A percentile compares a stretch with the other conserved stretches of the same genome.
Evolutionary conservation across 2,113 vertebrate species (phyloP).

Genomic region (Pampusana beccarii): DNA sequence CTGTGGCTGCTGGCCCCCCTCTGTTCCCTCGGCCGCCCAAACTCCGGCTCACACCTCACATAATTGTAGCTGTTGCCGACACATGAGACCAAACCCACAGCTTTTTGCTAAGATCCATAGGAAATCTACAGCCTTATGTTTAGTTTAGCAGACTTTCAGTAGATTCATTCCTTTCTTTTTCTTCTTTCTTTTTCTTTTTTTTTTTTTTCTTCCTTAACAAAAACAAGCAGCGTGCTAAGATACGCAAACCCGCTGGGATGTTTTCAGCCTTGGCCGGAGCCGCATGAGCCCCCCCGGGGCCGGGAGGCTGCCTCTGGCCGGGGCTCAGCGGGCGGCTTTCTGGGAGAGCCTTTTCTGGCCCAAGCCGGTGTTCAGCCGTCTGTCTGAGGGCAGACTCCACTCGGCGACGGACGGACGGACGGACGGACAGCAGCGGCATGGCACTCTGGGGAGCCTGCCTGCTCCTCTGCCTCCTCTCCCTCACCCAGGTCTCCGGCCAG

Average conservation of each 20-base stretch:
- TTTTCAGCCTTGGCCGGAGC: neutral
- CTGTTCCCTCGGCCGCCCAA: neutral
- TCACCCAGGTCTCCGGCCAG: constrained; percentile 72
- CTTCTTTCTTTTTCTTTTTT: neutral
- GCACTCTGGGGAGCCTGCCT: constrained; percentile 73
- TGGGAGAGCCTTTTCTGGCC: constrained; percentile 66
- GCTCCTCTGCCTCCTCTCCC: constrained; percentile 53
- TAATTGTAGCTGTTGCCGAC: neutral
- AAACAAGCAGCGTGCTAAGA: neutral
- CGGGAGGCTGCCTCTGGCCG: constrained; percentile 29
- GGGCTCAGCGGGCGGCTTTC: constrained; percentile 22
- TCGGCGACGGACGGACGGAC: neutral
- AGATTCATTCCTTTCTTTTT: neutral
- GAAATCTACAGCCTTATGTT: neutral
- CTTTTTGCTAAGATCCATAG: neutral
- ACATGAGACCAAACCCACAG: neutral
- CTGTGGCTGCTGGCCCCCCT: neutral
- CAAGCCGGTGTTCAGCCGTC: constrained; percentile 2
- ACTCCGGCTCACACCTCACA: neutral
- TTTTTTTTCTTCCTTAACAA: too few species aligned
- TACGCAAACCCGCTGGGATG: neutral
- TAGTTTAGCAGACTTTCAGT: neutral
- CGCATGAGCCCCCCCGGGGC: neutral
- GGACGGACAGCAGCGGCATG: constrained; percentile 72
- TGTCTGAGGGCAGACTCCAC: neutral